phyloP scores from a whole-genome alignment of 2,113 vertebrate genomes.

The Pygoscelis adeliae region DNA sequence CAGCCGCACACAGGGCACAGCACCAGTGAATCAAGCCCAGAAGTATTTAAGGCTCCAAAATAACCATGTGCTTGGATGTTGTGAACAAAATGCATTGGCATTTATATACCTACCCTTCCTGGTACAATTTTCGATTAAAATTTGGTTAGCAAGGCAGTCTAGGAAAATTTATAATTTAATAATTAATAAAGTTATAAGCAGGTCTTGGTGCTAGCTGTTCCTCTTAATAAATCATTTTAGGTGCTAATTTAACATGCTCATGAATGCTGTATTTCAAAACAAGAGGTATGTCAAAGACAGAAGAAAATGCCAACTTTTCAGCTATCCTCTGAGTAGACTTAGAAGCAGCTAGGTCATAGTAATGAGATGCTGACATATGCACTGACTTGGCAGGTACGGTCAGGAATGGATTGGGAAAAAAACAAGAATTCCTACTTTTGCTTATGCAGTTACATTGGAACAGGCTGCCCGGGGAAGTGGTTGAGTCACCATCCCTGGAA shows the following conservation, averaged over 20 bases:
- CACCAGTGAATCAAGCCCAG: background rate
- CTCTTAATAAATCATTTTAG: background rate
- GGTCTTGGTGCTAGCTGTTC: background rate
- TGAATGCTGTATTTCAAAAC: background rate
- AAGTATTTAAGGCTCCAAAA: background rate
- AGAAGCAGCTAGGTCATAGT: background rate
- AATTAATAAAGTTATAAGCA: background rate
- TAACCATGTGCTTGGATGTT: background rate
- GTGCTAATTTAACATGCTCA: background rate
- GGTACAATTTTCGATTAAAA: background rate
- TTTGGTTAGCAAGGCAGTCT: background rate
- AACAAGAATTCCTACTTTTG: background rate
- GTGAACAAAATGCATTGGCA: background rate
- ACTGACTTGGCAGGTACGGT: background rate
- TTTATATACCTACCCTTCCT: background rate
- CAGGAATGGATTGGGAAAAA: background rate
- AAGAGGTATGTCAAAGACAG: background rate
- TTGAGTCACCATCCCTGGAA: no score
- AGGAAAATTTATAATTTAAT: background rate
- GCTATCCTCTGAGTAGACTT: background rate
- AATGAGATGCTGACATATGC: background rate
- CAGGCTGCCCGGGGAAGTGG: no score
- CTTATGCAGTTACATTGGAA: background rate
- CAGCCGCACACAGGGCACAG: background rate
- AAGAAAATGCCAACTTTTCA: background rate